These are phyloP conservation scores for Uropsilus gracilis DNA, from an alignment of 2,113 vertebrate genomes.

Conservation along the genomic window DNA sequence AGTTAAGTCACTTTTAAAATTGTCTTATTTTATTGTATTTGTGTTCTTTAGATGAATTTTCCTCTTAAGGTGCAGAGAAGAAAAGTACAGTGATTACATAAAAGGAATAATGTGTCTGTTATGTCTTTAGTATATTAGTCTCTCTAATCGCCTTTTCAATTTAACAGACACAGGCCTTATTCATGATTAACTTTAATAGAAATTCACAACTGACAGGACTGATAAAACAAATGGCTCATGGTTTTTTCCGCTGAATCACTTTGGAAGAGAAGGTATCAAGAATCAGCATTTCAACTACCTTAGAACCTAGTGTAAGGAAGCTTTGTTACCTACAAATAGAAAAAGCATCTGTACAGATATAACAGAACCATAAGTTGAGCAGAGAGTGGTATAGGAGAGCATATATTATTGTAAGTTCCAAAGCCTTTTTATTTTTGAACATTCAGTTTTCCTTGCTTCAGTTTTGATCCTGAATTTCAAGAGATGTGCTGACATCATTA, in stretches of 20 bases:
- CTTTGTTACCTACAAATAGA: not conserved
- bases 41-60: not conserved
- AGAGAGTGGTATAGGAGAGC: not conserved
- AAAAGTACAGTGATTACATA: not conserved
- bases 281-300: not conserved
- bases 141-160: not conserved
- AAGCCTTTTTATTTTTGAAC: not conserved
- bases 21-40: no score
- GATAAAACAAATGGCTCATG: not conserved
- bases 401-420: not conserved
- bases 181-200: not conserved
- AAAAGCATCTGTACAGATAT: not conserved
- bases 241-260: not conserved
- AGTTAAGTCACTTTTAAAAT: not conserved
- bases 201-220: not conserved
- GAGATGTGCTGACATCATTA: not conserved
- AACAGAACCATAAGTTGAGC: not conserved
- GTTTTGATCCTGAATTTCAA: not conserved
- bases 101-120: not conserved
- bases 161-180: not conserved
- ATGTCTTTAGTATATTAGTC: not conserved
- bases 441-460: not conserved
- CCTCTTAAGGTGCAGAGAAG: not conserved
- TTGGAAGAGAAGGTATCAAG: not conserved
- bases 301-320: not conserved